Evolutionary conservation across 2,113 vertebrate species (phyloP), one percentile per base, ranked within the genome.

Genomic region (Scytalopus superciliaris): DNA sequence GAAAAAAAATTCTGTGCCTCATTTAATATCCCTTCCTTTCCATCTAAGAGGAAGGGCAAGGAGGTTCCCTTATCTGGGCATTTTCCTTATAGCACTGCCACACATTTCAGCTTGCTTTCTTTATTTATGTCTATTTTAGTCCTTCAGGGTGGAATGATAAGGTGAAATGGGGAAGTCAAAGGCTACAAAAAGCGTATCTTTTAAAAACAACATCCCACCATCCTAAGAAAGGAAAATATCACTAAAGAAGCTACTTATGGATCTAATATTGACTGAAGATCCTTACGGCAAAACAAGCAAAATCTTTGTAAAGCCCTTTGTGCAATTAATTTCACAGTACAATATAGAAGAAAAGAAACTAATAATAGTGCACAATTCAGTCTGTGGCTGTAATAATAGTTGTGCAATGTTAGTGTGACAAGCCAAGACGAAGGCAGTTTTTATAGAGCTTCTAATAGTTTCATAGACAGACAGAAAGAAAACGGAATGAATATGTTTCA

Each of bases 401-500:
- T 55, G 8, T 24, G 73, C 12, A 47, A 59, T 8, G 9, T 47
- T 45, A 55, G 37, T 35, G 37, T 22, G 17, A 70, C 22, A 92
- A 75, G 19, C 9, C 70, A 89, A 82, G 31, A 63, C 11, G 33
- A 87, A 59, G 18, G 35, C 6, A 40, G 19, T 56, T 74, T 77
- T 64, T 74, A 14, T 2, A 55, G 10, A 50, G 10, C 8, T 83
- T 73, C 15, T 57, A 82, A 40, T 2, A 53, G 35, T 66, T 78
- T 87, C 77, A 69, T 25, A 50, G 6, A 55, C 2, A 70, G 33
- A 77, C 5, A 66, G 28, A 63, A 80, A 70, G 12, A 70, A 85
- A 93, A 62, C 0, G 0, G 13, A 66, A 52, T 39, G 0, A 55
- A 2, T 17, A 60, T 8, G 7, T 67, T 78, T 50, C 6, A 14